phyloP scores from a whole-genome alignment of 2,113 vertebrate genomes.

The Crotalus horridus region DNA sequence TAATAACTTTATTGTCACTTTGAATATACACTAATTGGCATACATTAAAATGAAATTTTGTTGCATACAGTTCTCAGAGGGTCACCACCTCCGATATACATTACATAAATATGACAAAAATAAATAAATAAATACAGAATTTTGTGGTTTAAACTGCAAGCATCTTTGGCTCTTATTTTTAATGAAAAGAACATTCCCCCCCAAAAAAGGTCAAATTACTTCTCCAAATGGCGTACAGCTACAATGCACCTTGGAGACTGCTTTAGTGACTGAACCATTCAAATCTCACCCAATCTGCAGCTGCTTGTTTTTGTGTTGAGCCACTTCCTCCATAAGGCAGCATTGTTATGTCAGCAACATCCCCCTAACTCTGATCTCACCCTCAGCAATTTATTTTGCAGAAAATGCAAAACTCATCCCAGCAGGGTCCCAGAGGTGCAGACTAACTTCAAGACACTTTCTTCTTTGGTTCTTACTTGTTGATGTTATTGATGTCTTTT shows the following conservation, averaged over 20 bases:
- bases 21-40: no score
- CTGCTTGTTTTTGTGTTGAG: not conserved
- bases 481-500: not conserved
- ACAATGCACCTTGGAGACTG: not conserved
- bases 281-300: not conserved
- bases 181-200: not conserved
- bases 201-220: no score
- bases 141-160: not conserved
- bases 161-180: not conserved
- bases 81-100: no score
- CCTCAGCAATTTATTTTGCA: constrained; percentile 19
- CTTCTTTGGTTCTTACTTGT: not conserved
- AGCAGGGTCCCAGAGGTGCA: not conserved
- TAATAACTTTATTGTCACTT: no score
- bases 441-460: not conserved
- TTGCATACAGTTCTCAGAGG: no score
- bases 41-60: no score
- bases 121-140: no score
- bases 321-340: constrained; percentile 26
- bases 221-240: not conserved
- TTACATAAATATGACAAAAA: no score
- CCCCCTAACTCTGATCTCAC: constrained; percentile 1
- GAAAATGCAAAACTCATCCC: not conserved
- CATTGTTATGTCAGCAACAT: not conserved
- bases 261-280: not conserved